Base-by-base conservation (phyloP, 2,888 invertebrate species). In the Polydrusus cervinus region DNA sequence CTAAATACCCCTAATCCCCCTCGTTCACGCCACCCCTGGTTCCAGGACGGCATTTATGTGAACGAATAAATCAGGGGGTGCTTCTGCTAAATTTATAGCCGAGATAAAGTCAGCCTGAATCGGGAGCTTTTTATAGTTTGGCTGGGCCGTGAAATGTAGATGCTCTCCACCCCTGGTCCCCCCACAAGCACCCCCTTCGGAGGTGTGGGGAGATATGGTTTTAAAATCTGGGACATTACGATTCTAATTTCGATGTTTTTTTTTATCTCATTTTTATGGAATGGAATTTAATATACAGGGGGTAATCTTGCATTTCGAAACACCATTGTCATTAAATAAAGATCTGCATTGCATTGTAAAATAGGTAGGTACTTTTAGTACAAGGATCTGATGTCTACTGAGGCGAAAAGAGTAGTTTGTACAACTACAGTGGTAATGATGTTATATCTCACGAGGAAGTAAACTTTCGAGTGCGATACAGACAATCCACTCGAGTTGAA, bases 21-120 rank as follows among this genome's bases (percentile, higher is more conserved):
- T n/a, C 43, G 1, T 1, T 64, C 66, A 71, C 64, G 67, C 67
- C 73, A 53, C 74, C 69, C 71, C 25, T 75, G 75, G 64, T 75
- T 75, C 57, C 72, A 75, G 69, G 53, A 76, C 83, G 70, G 83
- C 87, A 86, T 87, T 87, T 87, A 87, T 86, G 86, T 85, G 87
- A 85, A 86, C 86, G 85, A 85, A 87, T 87, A 87, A 87, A 87
- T 87, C 87, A 87, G 87, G 10, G 83, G 85, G 85, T 85, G 87
- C 87, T 87, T 87, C 87, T 87, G 87, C 87, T 87, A 86, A 87
- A 87, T 87, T 87, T 87, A 87, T 87, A 83, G 87, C 84, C 84
- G 81, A 87, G 87, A 87, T 87, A 87, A 87, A 87, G 87, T 87
- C 87, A 86, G 84, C 86, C 86, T 83, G 87, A 85, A 86, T 86